These are phyloP conservation scores for Lophochroa leadbeateri DNA, from an alignment of 2,113 vertebrate species.

Conservation along the genomic window DNA sequence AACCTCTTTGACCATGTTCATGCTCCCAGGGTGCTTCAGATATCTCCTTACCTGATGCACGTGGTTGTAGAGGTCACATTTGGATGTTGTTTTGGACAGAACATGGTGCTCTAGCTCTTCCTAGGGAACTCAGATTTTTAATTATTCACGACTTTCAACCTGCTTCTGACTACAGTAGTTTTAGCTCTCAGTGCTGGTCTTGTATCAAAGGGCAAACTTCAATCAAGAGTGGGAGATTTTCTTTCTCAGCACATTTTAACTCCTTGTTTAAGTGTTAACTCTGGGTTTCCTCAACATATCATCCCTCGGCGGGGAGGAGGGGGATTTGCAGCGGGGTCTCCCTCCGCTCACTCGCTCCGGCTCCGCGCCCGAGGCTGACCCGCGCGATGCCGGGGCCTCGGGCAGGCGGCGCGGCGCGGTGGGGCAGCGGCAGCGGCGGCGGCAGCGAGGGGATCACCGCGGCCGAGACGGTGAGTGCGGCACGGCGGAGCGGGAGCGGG, in stretches of 20 bases:
- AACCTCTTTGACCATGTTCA: background rate
- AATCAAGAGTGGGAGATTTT: background rate
- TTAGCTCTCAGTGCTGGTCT: background rate
- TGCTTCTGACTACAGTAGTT: background rate
- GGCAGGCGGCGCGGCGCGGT: background rate
- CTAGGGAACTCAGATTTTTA: background rate
- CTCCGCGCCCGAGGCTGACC: background rate
- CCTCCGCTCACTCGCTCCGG: conserved; percentile 48
- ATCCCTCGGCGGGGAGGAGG: background rate
- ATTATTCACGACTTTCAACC: background rate
- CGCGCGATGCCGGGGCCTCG: background rate
- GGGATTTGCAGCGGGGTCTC: conserved; percentile 6
- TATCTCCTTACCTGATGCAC: background rate
- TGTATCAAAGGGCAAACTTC: background rate
- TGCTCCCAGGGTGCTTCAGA: background rate
- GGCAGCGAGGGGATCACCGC: background rate
- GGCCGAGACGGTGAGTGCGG: background rate
- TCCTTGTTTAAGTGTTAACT: background rate
- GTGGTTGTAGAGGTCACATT: background rate
- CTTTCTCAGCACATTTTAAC: background rate
- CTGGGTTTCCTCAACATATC: background rate
- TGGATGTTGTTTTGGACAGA: background rate
- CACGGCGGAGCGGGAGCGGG: background rate
- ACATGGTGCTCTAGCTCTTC: background rate
- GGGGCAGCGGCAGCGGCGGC: conserved; percentile 70